Evolutionary conservation across 2,113 vertebrate genomes (phyloP).

Genomic region (Pterophyllum scalare): DNA sequence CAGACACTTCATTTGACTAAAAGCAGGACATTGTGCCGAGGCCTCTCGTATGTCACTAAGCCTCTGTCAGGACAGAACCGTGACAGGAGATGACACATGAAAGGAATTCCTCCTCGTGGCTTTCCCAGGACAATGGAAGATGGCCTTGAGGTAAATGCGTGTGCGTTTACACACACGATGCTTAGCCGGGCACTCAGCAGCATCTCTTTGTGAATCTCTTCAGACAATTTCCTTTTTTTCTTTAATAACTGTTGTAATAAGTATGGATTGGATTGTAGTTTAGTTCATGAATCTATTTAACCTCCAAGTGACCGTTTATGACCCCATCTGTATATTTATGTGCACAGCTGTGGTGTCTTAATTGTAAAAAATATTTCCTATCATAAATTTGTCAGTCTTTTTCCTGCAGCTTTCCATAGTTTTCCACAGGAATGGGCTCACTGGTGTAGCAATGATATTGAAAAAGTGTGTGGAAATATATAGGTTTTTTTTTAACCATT

Average conservation of each 20-base stretch:
- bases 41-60: slow-evolving; percentile 72
- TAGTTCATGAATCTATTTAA: slow-evolving; percentile 4
- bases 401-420: background rate
- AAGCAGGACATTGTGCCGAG: slow-evolving; percentile 70
- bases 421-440: background rate
- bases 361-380: background rate
- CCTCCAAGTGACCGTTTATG: background rate
- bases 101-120: slow-evolving; percentile 67
- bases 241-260: slow-evolving; percentile 6
- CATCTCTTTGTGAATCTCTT: background rate
- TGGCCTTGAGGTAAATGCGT: slow-evolving; percentile 59
- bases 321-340: background rate
- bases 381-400: background rate
- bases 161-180: background rate
- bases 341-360: background rate
- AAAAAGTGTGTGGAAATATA: background rate
- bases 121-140: slow-evolving; percentile 70
- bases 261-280: background rate
- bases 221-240: background rate
- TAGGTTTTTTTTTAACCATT: background rate
- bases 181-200: background rate
- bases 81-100: slow-evolving; percentile 71
- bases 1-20: slow-evolving; percentile 74
- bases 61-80: slow-evolving; percentile 64
- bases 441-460: background rate